phyloP scores from a whole-genome alignment of 2,888 invertebrate species.

The Oligia latruncula region DNA sequence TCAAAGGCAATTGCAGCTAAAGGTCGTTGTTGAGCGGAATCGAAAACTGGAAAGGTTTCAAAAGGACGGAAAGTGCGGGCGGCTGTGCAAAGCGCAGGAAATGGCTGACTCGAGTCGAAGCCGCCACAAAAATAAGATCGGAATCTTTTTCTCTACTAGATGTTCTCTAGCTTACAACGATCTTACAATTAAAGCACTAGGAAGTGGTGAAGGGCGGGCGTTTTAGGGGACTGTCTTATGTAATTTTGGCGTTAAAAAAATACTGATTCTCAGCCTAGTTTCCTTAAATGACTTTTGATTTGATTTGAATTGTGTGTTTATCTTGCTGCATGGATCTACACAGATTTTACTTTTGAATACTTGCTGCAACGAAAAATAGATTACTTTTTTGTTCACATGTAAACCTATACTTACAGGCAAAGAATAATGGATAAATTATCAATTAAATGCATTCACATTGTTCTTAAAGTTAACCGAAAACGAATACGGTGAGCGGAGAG shows the following conservation, averaged over 20 bases:
- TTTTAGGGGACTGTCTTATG: not conserved
- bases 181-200: not conserved
- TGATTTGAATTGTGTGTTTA: not conserved
- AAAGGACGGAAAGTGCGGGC: conserved; percentile 46
- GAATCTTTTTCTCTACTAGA: conserved; percentile 30
- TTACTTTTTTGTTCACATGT: not conserved
- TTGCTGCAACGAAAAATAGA: not conserved
- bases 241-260: not conserved
- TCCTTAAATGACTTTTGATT: too few relatives aligned
- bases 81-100: conserved; percentile 64
- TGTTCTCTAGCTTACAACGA: not conserved
- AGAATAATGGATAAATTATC: not conserved
- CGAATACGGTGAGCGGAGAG: not conserved
- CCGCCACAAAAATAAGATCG: conserved; percentile 46
- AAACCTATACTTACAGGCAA: not conserved
- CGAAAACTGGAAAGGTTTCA: conserved; percentile 50
- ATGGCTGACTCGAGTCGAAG: conserved; percentile 48
- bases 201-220: not conserved
- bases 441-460: not conserved
- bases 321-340: not conserved
- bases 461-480: not conserved
- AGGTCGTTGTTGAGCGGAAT: conserved; percentile 52
- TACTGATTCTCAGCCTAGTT: too few relatives aligned
- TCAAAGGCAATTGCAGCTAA: conserved; percentile 48
- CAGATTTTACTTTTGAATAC: not conserved